Conservation (phyloP, 2,888 invertebrate species). For the Spilosoma lubricipeda region DNA sequence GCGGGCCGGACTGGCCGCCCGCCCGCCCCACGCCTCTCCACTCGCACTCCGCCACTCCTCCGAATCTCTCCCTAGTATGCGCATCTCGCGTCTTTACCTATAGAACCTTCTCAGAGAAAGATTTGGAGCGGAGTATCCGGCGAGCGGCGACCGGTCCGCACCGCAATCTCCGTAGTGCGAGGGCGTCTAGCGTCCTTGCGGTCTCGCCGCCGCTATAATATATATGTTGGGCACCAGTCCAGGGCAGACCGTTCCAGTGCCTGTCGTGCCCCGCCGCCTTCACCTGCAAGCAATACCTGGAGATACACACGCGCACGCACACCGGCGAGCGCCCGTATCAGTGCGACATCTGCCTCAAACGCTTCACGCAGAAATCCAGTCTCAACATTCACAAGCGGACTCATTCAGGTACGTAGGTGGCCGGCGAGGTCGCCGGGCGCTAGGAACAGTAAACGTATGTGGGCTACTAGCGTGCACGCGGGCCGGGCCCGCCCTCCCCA, state of each 20-base stretch:
- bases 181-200: conserved; percentile 81
- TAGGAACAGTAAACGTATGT: conserved; percentile 63
- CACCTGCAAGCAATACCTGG: conserved; percentile 87
- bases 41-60: conserved; percentile 64
- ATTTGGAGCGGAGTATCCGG: conserved; percentile 77
- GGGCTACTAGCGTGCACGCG: conserved; percentile 61
- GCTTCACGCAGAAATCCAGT: conserved; percentile 94
- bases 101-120: conserved; percentile 48
- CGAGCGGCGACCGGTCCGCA: conserved; percentile 83
- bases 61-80: conserved; percentile 58
- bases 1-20: conserved; percentile 81
- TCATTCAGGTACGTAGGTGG: conserved; percentile 87
- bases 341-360: conserved; percentile 92
- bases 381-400: conserved; percentile 93
- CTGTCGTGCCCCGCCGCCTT: conserved; percentile 87
- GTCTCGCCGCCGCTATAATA: conserved; percentile 83
- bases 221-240: conserved; percentile 86
- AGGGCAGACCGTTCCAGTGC: conserved; percentile 87
- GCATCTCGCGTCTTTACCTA: conserved; percentile 30
- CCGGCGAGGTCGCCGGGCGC: conserved; percentile 47
- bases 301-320: conserved; percentile 88
- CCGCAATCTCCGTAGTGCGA: conserved; percentile 80
- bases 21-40: conserved; percentile 65
- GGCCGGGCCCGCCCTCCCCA: conserved; percentile 18
- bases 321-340: conserved; percentile 87